Evolutionary conservation across 2,113 vertebrate species (phyloP).

Genomic region (Amazona guildingii): DNA sequence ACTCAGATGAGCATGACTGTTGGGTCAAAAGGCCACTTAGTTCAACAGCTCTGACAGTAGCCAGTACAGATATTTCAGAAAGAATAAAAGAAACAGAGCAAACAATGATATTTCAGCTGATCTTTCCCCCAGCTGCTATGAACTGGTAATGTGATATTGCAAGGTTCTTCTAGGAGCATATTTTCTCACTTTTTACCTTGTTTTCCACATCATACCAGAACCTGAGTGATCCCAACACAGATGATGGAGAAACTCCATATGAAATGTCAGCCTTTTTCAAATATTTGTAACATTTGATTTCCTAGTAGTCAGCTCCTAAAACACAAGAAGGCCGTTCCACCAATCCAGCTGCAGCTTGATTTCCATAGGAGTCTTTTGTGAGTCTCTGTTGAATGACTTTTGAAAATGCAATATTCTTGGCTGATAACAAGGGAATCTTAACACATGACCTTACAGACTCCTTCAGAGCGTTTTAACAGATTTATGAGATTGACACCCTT

Average conservation of each 20-base stretch:
- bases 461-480: background rate
- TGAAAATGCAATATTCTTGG: background rate
- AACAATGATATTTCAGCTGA: background rate
- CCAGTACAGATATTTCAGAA: slow-evolving; percentile 12
- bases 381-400: background rate
- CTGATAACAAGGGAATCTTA: background rate
- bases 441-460: background rate
- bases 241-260: background rate
- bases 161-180: background rate
- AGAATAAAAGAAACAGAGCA: background rate
- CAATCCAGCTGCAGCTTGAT: background rate
- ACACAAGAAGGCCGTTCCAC: background rate
- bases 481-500: background rate
- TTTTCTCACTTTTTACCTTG: background rate
- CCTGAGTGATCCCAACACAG: background rate
- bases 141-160: background rate
- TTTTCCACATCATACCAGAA: background rate
- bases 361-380: background rate
- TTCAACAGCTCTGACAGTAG: background rate
- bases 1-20: background rate
- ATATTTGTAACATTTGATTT: background rate
- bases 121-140: background rate
- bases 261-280: background rate
- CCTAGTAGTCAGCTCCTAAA: background rate
- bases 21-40: background rate